Conservation (phyloP, 2,797 vertebrate species). For the Protonibea diacanthus region DNA sequence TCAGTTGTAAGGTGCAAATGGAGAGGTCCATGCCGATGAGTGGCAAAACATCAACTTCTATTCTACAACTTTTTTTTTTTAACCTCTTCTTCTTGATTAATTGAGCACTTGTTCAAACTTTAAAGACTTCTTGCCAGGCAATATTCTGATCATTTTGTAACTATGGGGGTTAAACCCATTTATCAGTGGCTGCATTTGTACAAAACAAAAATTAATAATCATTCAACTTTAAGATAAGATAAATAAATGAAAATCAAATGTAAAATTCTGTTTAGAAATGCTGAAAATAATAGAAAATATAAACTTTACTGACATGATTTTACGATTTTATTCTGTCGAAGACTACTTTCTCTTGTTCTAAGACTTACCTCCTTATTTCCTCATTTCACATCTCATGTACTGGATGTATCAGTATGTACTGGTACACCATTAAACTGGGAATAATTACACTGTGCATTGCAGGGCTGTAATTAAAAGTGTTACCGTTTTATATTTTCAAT, state of each 20-base stretch:
- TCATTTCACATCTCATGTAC: not conserved
- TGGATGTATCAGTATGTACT: not conserved
- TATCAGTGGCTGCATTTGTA: not conserved
- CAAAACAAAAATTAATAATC: not conserved
- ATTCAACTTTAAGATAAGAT: not conserved
- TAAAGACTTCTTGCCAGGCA: constrained; percentile 1
- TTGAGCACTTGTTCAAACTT: constrained; percentile 6
- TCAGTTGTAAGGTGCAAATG: not conserved
- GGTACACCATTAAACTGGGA: not conserved
- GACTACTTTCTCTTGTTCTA: too few species aligned
- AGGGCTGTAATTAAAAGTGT: accelerated
- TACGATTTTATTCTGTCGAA: not conserved
- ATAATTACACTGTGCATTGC: not conserved
- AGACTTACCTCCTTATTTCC: not conserved
- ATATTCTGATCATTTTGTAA: not conserved
- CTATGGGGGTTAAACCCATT: not conserved
- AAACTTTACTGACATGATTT: not conserved
- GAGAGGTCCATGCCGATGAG: not conserved
- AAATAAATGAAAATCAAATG: not conserved
- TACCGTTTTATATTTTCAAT: not conserved
- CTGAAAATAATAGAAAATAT: not conserved
- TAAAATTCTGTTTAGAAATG: not conserved
- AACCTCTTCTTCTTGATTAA: constrained; percentile 13
- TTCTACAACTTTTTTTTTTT: not conserved
- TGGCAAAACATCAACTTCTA: constrained; percentile 7